Evolutionary conservation across 2,888 invertebrate genomes (phyloP), one percentile per base, ranked within the genome.

Genomic region (Eupeodes latifasciatus): DNA sequence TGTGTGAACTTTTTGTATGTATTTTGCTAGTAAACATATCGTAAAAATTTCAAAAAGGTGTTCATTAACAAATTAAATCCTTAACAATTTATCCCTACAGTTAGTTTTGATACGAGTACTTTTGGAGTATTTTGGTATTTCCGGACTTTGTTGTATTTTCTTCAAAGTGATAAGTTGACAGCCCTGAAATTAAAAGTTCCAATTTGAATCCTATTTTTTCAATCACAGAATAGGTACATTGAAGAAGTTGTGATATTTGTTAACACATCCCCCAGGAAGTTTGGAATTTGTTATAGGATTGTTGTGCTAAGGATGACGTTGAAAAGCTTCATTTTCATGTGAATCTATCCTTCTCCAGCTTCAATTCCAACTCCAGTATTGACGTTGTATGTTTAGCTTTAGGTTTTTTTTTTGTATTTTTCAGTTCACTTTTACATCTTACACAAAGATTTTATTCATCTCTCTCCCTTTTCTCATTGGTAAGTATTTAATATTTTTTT

Each of bases 331-430:
- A 12, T 53, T 61, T 69, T 66, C 44, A 71, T 76, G 64, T 61
- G 44, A 75, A 82, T 79, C 59, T 66, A 75, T 82, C 79, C 67
- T 72, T 16, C 62, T 55, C 71, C 7, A 66, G 59, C 27, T 27
- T 27, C 27, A 27, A 27, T 27, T 27, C 27, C 27, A 27, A 27
- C 27, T 27, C 71, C 7, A 66, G 59, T 66, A 76, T 66, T 75
- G 79, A 82, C 71, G 75, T 57, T 81, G 61, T 74, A 27, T 78
- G 57, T 75, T 79, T 69, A 75, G 61, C 59, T 64, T 53, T 76
- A 40, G 40, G 6, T 40, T 40, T 40, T 40, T 40, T 40, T 40
- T 9, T 40, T 40, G 6, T 76, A 80, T 80, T 76, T 36, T 76
- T 80, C 47, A 51, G 66, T 79, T 16, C 51, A 14, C 55, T 71